A percentile compares a stretch with the other conserved stretches of the same genome.
These are phyloP conservation scores for Sphaeramia orbicularis DNA, from an alignment of 2,797 vertebrate genomes.

Conservation along the genomic window DNA sequence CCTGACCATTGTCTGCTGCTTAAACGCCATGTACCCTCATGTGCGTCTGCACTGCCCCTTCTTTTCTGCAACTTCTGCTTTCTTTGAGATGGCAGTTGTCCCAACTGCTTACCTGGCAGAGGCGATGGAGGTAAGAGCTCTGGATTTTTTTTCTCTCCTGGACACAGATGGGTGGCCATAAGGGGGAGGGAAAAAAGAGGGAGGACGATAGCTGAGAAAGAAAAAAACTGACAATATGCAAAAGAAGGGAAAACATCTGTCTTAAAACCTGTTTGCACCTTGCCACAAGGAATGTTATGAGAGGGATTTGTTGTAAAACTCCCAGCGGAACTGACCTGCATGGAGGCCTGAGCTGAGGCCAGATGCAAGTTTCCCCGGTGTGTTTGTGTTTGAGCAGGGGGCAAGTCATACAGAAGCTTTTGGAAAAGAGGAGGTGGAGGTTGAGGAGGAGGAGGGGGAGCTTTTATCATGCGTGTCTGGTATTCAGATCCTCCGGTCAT, in stretches of 20 bases:
- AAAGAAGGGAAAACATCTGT: conserved; percentile 46
- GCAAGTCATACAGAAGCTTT: conserved; percentile 39
- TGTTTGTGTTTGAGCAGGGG: conserved; percentile 41
- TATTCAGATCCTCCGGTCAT: conserved; percentile 76
- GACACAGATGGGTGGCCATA: conserved; percentile 32
- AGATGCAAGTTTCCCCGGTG: conserved; percentile 55
- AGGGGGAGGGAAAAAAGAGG: conserved; percentile 29
- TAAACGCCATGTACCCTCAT: conserved; percentile 43
- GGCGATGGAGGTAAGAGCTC: conserved; percentile 69
- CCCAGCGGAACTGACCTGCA: conserved; percentile 51
- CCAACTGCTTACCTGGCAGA: conserved; percentile 55
- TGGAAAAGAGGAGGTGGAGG: conserved; percentile 41
- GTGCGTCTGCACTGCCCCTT: not conserved
- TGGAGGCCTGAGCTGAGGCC: conserved; percentile 39
- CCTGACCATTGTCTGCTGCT: conserved; percentile 39
- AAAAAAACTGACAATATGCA: conserved; percentile 36
- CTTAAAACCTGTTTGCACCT: conserved; percentile 56
- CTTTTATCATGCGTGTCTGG: conserved; percentile 80
- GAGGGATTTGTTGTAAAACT: conserved; percentile 62
- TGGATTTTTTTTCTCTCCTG: conserved; percentile 21
- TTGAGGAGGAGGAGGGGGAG: conserved; percentile 50
- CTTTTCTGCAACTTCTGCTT: conserved; percentile 24
- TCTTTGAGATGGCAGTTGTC: conserved; percentile 26
- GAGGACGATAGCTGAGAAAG: conserved; percentile 16
- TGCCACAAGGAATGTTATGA: conserved; percentile 62